Conservation (phyloP, 2,888 invertebrate species). For the Stenichneumon culpator region DNA sequence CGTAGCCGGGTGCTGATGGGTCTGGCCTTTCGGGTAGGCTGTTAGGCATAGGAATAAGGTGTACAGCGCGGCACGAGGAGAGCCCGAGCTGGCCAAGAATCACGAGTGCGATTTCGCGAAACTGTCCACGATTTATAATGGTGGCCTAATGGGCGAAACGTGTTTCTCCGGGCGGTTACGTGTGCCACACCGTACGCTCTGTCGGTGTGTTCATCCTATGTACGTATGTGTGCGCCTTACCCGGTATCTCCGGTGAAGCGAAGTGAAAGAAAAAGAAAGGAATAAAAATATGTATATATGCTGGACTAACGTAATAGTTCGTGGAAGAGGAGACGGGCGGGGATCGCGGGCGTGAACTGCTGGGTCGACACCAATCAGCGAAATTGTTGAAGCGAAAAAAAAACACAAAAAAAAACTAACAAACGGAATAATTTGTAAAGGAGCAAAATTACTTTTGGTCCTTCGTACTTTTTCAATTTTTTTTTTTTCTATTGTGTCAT, state of each 20-base stretch:
- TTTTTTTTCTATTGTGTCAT: neutral
- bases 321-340: constrained; percentile 42
- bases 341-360: constrained; percentile 33
- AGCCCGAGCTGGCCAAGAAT: constrained; percentile 54
- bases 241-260: constrained; percentile 42
- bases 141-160: constrained; percentile 72
- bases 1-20: constrained; percentile 16
- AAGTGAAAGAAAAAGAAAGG: constrained; percentile 35
- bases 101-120: constrained; percentile 70
- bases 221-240: constrained; percentile 6
- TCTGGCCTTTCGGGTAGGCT: constrained; percentile 32
- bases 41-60: constrained; percentile 25
- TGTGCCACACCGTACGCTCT: constrained; percentile 39
- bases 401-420: neutral
- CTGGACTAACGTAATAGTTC: constrained; percentile 61
- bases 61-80: constrained; percentile 15
- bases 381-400: neutral
- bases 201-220: constrained; percentile 1
- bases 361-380: constrained; percentile 11
- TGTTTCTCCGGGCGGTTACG: constrained; percentile 69
- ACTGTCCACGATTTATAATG: constrained; percentile 72
- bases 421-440: constrained; percentile 8
- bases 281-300: neutral
- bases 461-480: neutral
- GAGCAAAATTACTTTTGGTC: constrained; percentile 2